phyloP scores from a whole-genome alignment of 2,113 vertebrate species.

The Hemibates koningsi region DNA sequence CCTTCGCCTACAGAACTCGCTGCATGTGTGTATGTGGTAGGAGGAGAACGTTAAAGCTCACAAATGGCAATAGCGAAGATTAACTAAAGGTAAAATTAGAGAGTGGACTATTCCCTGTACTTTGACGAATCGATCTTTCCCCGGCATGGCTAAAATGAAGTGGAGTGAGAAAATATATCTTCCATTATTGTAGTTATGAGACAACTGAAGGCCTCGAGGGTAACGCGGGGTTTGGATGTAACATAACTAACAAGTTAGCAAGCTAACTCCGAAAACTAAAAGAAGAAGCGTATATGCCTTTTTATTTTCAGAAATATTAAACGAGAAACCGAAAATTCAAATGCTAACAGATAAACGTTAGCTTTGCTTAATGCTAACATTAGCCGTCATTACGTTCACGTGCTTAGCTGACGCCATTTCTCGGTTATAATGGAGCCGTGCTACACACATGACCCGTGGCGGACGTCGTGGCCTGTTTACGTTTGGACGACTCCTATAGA shows the following conservation, averaged over 20 bases:
- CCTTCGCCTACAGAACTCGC: not conserved
- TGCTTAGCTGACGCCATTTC: not conserved
- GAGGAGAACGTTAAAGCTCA: not conserved
- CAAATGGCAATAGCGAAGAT: not conserved
- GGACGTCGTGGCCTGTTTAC: not conserved
- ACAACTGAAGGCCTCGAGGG: not conserved
- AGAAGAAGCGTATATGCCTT: not conserved
- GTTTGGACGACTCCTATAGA: not conserved
- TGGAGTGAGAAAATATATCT: not conserved
- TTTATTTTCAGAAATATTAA: not conserved
- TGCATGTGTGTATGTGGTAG: not conserved
- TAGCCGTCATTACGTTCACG: not conserved
- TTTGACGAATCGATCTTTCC: not conserved
- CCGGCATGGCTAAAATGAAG: not conserved
- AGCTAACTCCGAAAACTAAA: not conserved
- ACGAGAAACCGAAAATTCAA: not conserved
- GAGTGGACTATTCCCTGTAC: not conserved
- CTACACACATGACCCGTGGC: not conserved
- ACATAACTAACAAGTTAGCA: not conserved
- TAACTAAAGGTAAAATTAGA: not conserved
- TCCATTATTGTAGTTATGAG: not conserved
- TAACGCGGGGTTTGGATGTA: not conserved
- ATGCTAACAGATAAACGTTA: not conserved
- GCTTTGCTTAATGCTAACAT: not conserved
- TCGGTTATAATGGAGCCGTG: not conserved